Evolutionary conservation across 2,113 vertebrate species (phyloP).

Genomic region (Cottus gobio): DNA sequence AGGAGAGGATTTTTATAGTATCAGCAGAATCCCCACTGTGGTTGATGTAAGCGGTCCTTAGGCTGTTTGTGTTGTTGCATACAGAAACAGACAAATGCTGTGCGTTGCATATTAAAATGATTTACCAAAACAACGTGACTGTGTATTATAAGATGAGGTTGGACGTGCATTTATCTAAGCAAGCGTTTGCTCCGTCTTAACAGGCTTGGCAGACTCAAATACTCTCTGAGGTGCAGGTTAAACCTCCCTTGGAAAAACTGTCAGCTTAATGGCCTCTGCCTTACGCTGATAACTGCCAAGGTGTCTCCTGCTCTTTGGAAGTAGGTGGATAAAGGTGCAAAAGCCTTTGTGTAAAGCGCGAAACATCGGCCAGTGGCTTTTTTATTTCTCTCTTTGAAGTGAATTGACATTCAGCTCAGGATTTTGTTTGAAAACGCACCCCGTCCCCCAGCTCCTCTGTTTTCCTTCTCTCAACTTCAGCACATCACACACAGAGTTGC

Average conservation of each 20-base stretch:
- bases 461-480: slow-evolving; percentile 51
- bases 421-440: slow-evolving; percentile 49
- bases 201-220: slow-evolving; percentile 53
- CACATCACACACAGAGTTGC: slow-evolving; percentile 28
- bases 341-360: slow-evolving; percentile 66
- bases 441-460: slow-evolving; percentile 32
- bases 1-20: slow-evolving; percentile 4
- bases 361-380: slow-evolving; percentile 62
- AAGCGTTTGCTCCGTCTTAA: slow-evolving; percentile 55
- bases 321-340: slow-evolving; percentile 63
- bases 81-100: neutral
- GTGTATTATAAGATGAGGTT: slow-evolving; percentile 38
- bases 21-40: neutral
- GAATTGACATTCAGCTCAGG: slow-evolving; percentile 76
- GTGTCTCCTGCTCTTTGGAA: slow-evolving; percentile 59
- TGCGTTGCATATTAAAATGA: slow-evolving; percentile 10
- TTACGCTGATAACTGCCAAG: slow-evolving; percentile 69
- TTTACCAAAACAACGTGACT: slow-evolving; percentile 16
- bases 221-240: slow-evolving; percentile 63
- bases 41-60: slow-evolving; percentile 13
- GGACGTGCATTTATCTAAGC: slow-evolving; percentile 43
- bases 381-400: slow-evolving; percentile 70
- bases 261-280: slow-evolving; percentile 73
- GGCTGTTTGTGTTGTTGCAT: slow-evolving; percentile 7
- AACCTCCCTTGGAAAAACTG: slow-evolving; percentile 60